These are phyloP conservation scores for Stenoptilia bipunctidactyla DNA, from an alignment of 2,888 invertebrate species.

Conservation along the genomic window DNA sequence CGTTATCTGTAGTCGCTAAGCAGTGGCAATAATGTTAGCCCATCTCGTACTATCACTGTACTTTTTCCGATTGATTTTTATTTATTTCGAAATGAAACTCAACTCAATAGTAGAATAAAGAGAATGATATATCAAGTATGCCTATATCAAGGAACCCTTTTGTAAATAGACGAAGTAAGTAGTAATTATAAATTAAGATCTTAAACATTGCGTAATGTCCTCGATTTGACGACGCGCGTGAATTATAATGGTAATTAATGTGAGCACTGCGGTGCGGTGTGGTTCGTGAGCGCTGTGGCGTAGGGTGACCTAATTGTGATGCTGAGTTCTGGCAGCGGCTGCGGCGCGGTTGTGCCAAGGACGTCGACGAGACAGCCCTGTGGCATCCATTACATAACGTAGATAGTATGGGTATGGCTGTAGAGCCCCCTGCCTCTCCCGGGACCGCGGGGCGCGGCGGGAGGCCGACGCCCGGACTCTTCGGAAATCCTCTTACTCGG, in stretches of 20 bases:
- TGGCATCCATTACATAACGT: constrained; percentile 4
- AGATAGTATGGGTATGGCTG: constrained; percentile 10
- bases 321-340: not conserved
- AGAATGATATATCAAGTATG: no score
- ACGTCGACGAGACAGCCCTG: constrained; percentile 9
- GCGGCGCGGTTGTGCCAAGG: constrained; percentile 4
- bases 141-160: no score
- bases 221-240: not conserved
- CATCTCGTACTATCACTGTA: no score
- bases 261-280: not conserved
- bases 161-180: not conserved
- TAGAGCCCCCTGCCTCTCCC: constrained; percentile 25
- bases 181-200: not conserved
- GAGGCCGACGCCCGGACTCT: constrained; percentile 33
- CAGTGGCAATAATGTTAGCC: no score
- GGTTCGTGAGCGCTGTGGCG: not conserved
- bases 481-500: constrained; percentile 20
- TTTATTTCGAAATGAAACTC: no score
- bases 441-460: constrained; percentile 39
- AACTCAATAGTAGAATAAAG: no score
- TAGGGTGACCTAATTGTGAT: constrained; percentile 12
- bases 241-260: not conserved
- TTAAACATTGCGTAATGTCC: not conserved
- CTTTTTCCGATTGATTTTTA: no score
- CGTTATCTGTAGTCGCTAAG: constrained; percentile 39